Evolutionary conservation across 2,113 vertebrate genomes (phyloP).

Genomic region (Eleginops maclovinus): DNA sequence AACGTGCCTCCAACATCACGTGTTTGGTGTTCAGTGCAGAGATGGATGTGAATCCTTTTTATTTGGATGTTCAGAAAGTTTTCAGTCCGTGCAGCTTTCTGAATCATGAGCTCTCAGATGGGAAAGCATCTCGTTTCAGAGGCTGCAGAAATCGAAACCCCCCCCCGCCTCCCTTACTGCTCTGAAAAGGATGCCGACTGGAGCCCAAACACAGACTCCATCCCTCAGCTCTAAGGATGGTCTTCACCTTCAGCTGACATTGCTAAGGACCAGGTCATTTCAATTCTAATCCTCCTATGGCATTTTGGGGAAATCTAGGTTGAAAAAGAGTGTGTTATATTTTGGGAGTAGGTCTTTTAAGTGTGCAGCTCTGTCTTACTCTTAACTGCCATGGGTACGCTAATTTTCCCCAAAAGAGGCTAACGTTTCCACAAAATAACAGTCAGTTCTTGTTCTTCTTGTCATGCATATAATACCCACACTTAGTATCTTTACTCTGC

Average conservation of each 20-base stretch:
- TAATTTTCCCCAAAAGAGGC: neutral
- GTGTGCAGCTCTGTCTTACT: neutral
- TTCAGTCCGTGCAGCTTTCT: conserved; percentile 19
- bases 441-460: too few relatives aligned
- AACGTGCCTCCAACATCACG: neutral
- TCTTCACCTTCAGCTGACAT: conserved; percentile 29
- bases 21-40: conserved; percentile 1
- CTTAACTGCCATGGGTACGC: neutral
- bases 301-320: too few relatives aligned
- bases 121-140: conserved; percentile 43
- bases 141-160: conserved; percentile 44
- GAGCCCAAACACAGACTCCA: conserved; percentile 1
- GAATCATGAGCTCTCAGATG: conserved; percentile 13
- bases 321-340: too few relatives aligned
- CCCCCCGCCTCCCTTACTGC: neutral
- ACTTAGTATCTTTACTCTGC: neutral
- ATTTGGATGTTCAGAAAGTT: neutral
- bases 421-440: too few relatives aligned
- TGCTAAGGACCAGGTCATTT: neutral
- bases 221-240: conserved; percentile 13
- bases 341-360: too few relatives aligned
- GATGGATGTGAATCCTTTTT: conserved; percentile 4
- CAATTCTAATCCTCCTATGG: too few relatives aligned
- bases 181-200: conserved; percentile 11
- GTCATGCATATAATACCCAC: neutral